Evolutionary conservation across 2,888 invertebrate genomes (phyloP).

Genomic region (Phorcus lineatus): DNA sequence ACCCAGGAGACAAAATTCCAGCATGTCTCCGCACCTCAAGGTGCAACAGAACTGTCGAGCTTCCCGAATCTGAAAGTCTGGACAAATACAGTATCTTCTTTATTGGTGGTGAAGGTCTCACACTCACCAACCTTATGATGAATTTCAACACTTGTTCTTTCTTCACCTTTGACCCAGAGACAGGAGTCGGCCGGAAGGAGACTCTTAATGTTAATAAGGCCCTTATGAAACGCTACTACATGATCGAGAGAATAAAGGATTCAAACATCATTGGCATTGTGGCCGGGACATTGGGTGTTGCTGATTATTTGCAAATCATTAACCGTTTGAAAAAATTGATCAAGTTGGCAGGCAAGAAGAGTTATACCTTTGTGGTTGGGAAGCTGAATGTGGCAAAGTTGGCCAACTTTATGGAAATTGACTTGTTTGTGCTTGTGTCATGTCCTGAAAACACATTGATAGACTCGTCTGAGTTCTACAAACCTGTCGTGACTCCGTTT

Average conservation of each 20-base stretch:
- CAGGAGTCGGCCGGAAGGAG: conserved; percentile 48
- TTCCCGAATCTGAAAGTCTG: conserved; percentile 59
- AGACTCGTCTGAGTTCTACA: conserved; percentile 89
- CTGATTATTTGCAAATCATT: conserved; percentile 83
- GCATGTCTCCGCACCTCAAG: neutral
- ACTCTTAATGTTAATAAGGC: conserved; percentile 78
- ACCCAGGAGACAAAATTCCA: neutral
- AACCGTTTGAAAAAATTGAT: conserved; percentile 85
- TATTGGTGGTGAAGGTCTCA: conserved; percentile 82
- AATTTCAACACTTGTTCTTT: conserved; percentile 73
- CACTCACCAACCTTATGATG: conserved; percentile 80
- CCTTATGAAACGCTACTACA: conserved; percentile 87
- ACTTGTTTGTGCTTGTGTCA: conserved; percentile 92
- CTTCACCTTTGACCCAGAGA: conserved; percentile 73
- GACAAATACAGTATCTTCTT: conserved; percentile 81
- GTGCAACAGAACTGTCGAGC: conserved; percentile 51
- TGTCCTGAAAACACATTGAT: conserved; percentile 91
- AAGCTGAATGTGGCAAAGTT: conserved; percentile 95
- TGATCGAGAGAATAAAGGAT: conserved; percentile 94
- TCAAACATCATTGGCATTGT: conserved; percentile 90
- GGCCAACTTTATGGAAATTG: conserved; percentile 94
- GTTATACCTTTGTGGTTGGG: conserved; percentile 93
- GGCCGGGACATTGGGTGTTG: conserved; percentile 91
- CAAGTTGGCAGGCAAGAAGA: conserved; percentile 86
- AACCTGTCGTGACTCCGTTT: conserved; percentile 92